phyloP scores from a whole-genome alignment of 2,797 vertebrate genomes.

The Ctenochaetus hawaiiensis region DNA sequence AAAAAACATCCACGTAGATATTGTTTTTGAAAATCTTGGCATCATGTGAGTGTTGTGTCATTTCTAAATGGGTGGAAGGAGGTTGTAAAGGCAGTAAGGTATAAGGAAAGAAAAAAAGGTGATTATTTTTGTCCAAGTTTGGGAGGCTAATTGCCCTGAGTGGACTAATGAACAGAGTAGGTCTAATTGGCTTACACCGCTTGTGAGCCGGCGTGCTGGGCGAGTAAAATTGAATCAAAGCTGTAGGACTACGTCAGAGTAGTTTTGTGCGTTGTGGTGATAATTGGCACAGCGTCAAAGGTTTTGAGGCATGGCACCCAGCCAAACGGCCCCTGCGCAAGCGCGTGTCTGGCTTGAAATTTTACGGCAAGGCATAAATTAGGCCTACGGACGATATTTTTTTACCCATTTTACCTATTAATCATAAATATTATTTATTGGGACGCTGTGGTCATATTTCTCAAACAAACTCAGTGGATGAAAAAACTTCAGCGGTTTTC shows the following conservation, averaged over 20 bases:
- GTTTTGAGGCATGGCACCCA: slow-evolving; percentile 42
- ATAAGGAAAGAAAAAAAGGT: slow-evolving; percentile 11
- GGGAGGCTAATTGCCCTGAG: slow-evolving; percentile 70
- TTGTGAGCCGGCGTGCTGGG: slow-evolving; percentile 65
- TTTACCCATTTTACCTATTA: not conserved
- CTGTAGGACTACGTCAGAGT: slow-evolving; percentile 65
- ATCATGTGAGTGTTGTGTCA: not conserved
- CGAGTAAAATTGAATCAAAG: slow-evolving; percentile 81
- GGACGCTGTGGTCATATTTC: not conserved
- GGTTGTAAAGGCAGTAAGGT: not conserved
- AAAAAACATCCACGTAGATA: slow-evolving; percentile 38
- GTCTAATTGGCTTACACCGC: slow-evolving; percentile 78
- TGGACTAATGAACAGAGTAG: slow-evolving; percentile 66
- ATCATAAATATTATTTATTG: not conserved
- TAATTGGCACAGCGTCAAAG: slow-evolving; percentile 68
- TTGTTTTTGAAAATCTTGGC: not conserved
- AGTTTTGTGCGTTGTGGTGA: slow-evolving; percentile 30
- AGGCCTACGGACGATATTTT: not conserved
- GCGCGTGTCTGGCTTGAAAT: not conserved
- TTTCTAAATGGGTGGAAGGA: not conserved
- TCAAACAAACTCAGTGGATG: not conserved
- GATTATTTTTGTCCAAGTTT: slow-evolving; percentile 39
- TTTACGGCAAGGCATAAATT: slow-evolving; percentile 15
- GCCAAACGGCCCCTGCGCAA: slow-evolving; percentile 55
- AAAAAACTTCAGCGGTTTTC: not conserved